Percentiles rank a stretch among this genome's conserved stretches.
These are phyloP conservation scores for Prionace glauca DNA, from an alignment of 2,797 vertebrate genomes.

Conservation along the genomic window DNA sequence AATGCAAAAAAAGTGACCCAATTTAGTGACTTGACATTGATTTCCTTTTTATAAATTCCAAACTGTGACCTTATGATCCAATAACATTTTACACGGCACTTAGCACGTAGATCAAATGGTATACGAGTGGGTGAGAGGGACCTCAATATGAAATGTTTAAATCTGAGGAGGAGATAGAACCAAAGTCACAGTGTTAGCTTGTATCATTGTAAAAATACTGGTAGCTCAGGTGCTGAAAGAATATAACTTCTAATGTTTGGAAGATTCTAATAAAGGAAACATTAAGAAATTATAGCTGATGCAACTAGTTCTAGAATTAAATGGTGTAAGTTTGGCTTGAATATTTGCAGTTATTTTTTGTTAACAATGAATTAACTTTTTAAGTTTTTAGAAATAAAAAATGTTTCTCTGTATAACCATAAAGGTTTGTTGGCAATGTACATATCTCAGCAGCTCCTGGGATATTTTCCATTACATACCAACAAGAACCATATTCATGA, in stretches of 20 bases:
- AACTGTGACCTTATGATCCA: neutral
- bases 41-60: neutral
- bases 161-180: neutral
- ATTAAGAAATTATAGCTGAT: neutral
- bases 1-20: neutral
- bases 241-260: neutral
- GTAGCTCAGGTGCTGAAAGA: neutral
- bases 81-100: neutral
- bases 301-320: neutral
- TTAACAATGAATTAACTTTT: neutral
- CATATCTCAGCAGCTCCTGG: neutral
- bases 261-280: neutral
- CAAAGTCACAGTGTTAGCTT: neutral
- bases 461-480: slow-evolving; percentile 25
- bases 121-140: neutral
- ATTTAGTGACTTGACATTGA: neutral
- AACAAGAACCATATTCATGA: slow-evolving; percentile 17
- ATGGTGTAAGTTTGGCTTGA: neutral
- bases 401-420: neutral
- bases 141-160: neutral
- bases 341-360: neutral
- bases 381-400: neutral
- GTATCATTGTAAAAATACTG: neutral
- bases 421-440: neutral
- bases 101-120: neutral